Evolutionary conservation across 2,113 vertebrate genomes (phyloP).

Genomic region (Brachirus orientalis): DNA sequence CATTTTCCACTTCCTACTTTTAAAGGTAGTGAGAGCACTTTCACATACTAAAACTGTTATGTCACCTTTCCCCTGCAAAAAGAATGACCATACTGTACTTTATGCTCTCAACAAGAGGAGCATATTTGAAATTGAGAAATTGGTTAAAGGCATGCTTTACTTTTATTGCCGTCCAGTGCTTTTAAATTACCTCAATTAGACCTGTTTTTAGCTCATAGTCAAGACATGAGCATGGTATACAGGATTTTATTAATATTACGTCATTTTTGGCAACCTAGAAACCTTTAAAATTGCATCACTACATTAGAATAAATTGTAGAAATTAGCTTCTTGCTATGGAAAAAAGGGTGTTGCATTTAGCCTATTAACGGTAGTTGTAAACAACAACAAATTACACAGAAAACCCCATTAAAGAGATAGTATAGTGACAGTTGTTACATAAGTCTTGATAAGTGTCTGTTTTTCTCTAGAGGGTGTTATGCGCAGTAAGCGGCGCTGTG

Average conservation of each 20-base stretch:
- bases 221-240: neutral
- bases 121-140: neutral
- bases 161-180: neutral
- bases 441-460: too few species aligned
- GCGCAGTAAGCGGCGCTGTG: slow-evolving; percentile 94
- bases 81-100: neutral
- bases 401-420: neutral
- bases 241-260: neutral
- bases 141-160: neutral
- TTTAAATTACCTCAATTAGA: neutral
- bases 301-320: neutral
- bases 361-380: neutral
- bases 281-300: neutral
- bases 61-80: neutral
- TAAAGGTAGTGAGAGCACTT: neutral
- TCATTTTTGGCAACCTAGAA: neutral
- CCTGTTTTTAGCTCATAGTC: neutral
- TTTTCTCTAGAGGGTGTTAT: slow-evolving; percentile 85
- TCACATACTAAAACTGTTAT: neutral
- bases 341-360: neutral
- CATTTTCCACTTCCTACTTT: too few species aligned
- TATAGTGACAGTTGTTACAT: neutral
- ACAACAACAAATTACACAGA: neutral
- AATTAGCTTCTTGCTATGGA: neutral
- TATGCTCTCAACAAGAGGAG: neutral